phyloP scores from a whole-genome alignment of 2,113 vertebrate species.

The Paedocypris sp. region DNA sequence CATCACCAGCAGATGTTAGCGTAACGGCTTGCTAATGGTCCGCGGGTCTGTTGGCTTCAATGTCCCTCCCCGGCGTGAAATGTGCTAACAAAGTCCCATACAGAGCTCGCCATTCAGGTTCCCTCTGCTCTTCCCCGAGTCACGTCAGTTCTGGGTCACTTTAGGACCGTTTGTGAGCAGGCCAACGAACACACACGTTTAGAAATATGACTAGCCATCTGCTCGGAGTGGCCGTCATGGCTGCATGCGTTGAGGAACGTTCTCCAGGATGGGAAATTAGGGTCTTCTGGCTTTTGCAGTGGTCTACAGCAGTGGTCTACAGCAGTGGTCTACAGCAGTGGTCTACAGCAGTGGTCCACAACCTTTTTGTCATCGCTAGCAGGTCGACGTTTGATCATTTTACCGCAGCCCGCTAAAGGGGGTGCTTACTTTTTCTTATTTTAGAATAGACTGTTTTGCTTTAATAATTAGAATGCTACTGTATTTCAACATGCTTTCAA shows the following conservation, averaged over 20 bases:
- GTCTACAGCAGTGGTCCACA: neutral
- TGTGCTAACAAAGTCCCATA: neutral
- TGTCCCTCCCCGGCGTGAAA: slow-evolving; percentile 12
- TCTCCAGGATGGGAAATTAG: neutral
- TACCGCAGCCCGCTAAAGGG: too few relatives aligned
- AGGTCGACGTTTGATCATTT: too few relatives aligned
- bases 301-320: neutral
- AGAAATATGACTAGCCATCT: slow-evolving; percentile 28
- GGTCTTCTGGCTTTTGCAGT: neutral
- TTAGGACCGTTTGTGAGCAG: slow-evolving; percentile 28
- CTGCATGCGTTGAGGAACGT: slow-evolving; percentile 30
- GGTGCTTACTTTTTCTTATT: too few relatives aligned
- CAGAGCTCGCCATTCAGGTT: neutral
- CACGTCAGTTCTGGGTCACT: slow-evolving; percentile 17
- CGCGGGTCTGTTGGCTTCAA: neutral
- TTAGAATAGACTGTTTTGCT: too few relatives aligned
- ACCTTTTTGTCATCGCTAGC: too few relatives aligned
- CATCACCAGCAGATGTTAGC: slow-evolving; percentile 20
- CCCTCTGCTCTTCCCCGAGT: neutral
- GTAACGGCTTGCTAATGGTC: slow-evolving; percentile 8
- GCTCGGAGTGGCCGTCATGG: slow-evolving; percentile 19
- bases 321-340: neutral
- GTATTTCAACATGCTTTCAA: too few relatives aligned
- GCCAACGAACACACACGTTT: slow-evolving; percentile 22
- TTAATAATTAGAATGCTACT: too few relatives aligned